phyloP scores from a whole-genome alignment of 2,888 invertebrate genomes.

The Junonia oenone region DNA sequence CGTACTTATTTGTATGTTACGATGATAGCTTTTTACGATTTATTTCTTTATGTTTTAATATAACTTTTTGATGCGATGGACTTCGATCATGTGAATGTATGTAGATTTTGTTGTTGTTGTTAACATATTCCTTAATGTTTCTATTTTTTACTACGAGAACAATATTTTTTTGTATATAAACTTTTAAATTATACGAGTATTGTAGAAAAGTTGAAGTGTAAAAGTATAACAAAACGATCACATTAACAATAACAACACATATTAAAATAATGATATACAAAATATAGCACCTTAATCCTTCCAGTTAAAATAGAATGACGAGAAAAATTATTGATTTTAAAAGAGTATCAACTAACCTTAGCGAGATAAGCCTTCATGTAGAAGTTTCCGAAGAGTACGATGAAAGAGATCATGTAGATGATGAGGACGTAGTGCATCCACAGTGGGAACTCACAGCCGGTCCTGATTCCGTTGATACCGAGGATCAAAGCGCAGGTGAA shows the following conservation, averaged over 20 bases:
- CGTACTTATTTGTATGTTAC: no score
- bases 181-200: no score
- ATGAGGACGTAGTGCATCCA: slow-evolving; percentile 94
- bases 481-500: slow-evolving; percentile 90
- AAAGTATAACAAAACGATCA: no score
- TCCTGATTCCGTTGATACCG: slow-evolving; percentile 88
- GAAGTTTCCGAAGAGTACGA: slow-evolving; percentile 92
- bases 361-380: slow-evolving; percentile 89
- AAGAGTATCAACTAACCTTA: slow-evolving; percentile 74
- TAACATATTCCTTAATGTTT: no score
- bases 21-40: no score
- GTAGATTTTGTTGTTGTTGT: no score
- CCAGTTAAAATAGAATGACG: not conserved
- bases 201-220: no score
- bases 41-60: no score
- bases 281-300: not conserved
- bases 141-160: no score
- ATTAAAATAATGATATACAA: not conserved
- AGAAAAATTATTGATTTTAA: not conserved
- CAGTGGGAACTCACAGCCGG: slow-evolving; percentile 91
- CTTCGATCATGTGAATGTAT: no score
- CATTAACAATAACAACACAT: not conserved
- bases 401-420: slow-evolving; percentile 92
- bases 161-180: no score
- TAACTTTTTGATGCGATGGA: no score